A percentile compares a stretch with the other conserved stretches of the same genome.
Evolutionary conservation across 2,113 vertebrate species (phyloP).

Genomic region (Cervus canadensis): DNA sequence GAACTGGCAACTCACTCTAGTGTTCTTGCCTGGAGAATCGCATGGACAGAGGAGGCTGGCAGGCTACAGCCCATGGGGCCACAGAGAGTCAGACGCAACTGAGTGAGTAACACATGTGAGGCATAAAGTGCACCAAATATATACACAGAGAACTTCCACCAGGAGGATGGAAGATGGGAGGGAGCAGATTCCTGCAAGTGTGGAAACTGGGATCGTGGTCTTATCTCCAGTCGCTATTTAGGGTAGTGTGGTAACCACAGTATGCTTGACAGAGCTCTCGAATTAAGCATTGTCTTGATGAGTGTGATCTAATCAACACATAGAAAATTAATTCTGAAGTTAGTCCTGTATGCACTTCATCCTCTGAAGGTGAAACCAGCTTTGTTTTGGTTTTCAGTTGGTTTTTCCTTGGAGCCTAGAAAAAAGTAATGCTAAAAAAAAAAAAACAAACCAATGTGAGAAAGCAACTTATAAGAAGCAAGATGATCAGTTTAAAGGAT

Average conservation of each 20-base stretch:
- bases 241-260: background rate
- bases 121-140: background rate
- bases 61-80: background rate
- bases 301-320: background rate
- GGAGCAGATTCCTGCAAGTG: background rate
- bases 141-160: background rate
- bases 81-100: background rate
- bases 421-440: background rate
- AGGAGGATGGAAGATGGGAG: background rate
- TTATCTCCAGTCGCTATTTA: background rate
- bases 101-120: background rate
- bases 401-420: conserved; percentile 8
- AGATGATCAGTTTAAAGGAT: background rate
- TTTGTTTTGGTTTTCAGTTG: background rate
- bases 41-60: background rate
- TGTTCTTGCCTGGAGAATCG: background rate
- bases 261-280: background rate
- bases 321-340: background rate
- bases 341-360: background rate
- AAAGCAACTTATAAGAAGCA: background rate
- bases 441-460: background rate
- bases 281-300: background rate
- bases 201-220: background rate
- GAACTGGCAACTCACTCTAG: background rate
- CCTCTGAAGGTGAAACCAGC: background rate